Percentiles rank a stretch among this genome's conserved stretches.
phyloP scores from a whole-genome alignment of 2,797 vertebrate species.

The Typhlichthys eigenmanni region DNA sequence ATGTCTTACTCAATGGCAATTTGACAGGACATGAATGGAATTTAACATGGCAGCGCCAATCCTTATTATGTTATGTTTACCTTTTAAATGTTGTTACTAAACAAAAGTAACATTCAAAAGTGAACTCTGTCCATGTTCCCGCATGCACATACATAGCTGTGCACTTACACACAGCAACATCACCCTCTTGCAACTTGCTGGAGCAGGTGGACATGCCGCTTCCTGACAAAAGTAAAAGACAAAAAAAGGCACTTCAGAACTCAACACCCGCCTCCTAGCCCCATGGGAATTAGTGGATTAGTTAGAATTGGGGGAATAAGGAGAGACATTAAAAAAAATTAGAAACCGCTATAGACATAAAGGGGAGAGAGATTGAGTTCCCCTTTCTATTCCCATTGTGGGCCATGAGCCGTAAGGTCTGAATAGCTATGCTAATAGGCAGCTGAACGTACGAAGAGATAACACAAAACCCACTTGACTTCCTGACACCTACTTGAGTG shows the following conservation, averaged over 20 bases:
- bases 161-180: slow-evolving; percentile 18
- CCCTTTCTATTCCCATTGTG: slow-evolving; percentile 73
- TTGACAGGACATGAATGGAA: too few relatives aligned
- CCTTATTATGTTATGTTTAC: too few relatives aligned
- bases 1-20: too few relatives aligned
- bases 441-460: slow-evolving; percentile 77
- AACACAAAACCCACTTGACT: slow-evolving; percentile 83
- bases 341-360: slow-evolving; percentile 66
- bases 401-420: slow-evolving; percentile 66
- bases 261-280: slow-evolving; percentile 62
- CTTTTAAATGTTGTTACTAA: slow-evolving; percentile 5
- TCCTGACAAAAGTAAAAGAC: slow-evolving; percentile 66
- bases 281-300: slow-evolving; percentile 74
- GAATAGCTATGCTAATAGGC: slow-evolving; percentile 81
- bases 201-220: slow-evolving; percentile 74
- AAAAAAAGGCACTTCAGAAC: slow-evolving; percentile 75
- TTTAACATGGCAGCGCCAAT: too few relatives aligned
- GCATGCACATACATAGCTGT: not conserved
- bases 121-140: too few relatives aligned
- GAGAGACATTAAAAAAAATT: slow-evolving; percentile 51
- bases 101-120: slow-evolving; percentile 16
- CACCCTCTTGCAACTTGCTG: slow-evolving; percentile 52
- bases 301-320: slow-evolving; percentile 61
- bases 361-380: slow-evolving; percentile 62
- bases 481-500: slow-evolving; percentile 74